These are phyloP conservation scores for Etheostoma spectabile DNA, from an alignment of 2,113 vertebrate genomes.

Conservation along the genomic window DNA sequence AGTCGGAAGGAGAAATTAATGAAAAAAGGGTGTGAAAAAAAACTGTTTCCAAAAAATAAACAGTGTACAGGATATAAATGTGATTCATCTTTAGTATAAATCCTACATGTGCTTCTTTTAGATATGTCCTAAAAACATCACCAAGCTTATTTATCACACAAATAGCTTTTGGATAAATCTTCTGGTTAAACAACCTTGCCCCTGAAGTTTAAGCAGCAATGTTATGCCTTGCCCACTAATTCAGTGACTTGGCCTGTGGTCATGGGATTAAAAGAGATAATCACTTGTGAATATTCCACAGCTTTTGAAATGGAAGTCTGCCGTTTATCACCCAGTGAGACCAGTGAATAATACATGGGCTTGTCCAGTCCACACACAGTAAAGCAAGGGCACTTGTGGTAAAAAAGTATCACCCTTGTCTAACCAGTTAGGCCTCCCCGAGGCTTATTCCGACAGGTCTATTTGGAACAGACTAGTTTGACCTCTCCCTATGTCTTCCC, in stretches of 20 bases:
- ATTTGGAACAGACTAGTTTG: constrained; percentile 83
- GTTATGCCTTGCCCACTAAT: constrained; percentile 60
- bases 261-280: constrained; percentile 77
- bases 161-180: constrained; percentile 50
- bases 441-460: constrained; percentile 79
- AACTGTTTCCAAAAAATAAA: constrained; percentile 13
- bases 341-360: constrained; percentile 78
- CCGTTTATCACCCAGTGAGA: constrained; percentile 74
- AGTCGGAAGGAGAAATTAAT: constrained; percentile 28
- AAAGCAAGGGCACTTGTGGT: constrained; percentile 77
- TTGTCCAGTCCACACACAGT: constrained; percentile 68
- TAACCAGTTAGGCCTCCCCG: constrained; percentile 75
- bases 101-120: constrained; percentile 26
- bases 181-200: constrained; percentile 55
- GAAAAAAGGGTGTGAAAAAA: constrained; percentile 37
- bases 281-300: constrained; percentile 71
- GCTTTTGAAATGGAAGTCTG: constrained; percentile 48
- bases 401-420: constrained; percentile 76
- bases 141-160: constrained; percentile 36
- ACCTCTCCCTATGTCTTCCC: constrained; percentile 81
- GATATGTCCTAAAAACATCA: constrained; percentile 25
- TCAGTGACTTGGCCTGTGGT: constrained; percentile 60
- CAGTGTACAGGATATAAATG: background rate
- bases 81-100: constrained; percentile 46
- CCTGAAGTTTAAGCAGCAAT: constrained; percentile 49